Evolutionary conservation across 2,888 invertebrate species (phyloP).

Genomic region (Tipula vernalis): DNA sequence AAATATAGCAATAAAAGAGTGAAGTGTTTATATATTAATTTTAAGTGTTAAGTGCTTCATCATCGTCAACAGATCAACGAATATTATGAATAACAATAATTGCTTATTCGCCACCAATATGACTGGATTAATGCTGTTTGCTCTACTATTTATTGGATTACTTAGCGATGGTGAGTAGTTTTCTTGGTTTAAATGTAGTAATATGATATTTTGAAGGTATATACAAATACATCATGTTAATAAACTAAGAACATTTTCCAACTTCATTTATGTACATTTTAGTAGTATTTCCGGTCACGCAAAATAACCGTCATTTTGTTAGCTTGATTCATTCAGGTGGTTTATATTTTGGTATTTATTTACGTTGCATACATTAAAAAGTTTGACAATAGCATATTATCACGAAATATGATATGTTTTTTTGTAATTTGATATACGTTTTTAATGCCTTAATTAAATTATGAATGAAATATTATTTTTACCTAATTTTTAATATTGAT

Average conservation of each 20-base stretch:
- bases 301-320: not conserved
- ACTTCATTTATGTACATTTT: not conserved
- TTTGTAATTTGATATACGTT: not conserved
- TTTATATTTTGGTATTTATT: not conserved
- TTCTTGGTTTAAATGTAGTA: not conserved
- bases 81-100: not conserved
- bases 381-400: not conserved
- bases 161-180: not conserved
- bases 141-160: not conserved
- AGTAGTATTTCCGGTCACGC: not conserved
- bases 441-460: not conserved
- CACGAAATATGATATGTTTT: not conserved
- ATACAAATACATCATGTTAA: not conserved
- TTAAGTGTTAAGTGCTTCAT: not conserved
- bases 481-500: not conserved
- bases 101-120: not conserved
- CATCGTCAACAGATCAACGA: not conserved
- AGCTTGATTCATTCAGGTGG: not conserved
- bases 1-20: not conserved
- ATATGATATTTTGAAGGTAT: not conserved
- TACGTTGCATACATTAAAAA: not conserved
- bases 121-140: slow-evolving; percentile 7
- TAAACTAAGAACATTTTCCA: not conserved
- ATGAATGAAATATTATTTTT: not conserved
- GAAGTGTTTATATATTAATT: not conserved